Percentiles rank a stretch among this genome's conserved stretches.
Evolutionary conservation across 2,113 vertebrate genomes (phyloP).

Genomic region (Eurypyga helias): DNA sequence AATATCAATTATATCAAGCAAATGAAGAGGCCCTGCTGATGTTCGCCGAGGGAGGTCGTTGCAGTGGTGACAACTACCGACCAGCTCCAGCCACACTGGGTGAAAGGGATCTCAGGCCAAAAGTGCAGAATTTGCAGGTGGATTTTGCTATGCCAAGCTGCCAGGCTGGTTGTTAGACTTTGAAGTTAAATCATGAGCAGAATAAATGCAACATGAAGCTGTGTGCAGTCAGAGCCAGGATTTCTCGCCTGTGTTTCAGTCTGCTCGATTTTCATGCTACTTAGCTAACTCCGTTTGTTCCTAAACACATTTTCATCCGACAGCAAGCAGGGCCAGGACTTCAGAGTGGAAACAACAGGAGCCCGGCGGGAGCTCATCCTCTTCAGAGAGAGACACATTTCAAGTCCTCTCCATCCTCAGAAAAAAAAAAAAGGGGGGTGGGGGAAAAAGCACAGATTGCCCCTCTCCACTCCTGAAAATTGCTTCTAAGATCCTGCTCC

Average conservation of each 20-base stretch:
- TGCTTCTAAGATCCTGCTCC: background rate
- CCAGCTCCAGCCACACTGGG: rapidly evolving
- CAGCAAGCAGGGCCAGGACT: background rate
- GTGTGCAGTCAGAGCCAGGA: background rate
- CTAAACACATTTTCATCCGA: rapidly evolving
- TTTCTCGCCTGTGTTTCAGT: background rate
- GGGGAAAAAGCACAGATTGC: background rate
- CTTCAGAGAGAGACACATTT: background rate
- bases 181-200: slow-evolving; percentile 1
- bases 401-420: background rate
- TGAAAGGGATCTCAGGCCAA: background rate
- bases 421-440: background rate
- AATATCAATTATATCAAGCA: background rate
- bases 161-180: background rate
- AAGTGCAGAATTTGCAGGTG: background rate
- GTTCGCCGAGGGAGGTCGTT: background rate
- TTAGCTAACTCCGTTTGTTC: background rate
- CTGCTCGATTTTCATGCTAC: background rate
- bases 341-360: background rate
- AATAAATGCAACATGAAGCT: background rate
- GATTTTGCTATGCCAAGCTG: background rate
- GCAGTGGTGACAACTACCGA: background rate
- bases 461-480: background rate
- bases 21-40: background rate
- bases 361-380: background rate